Conservation (phyloP, 2,888 invertebrate species). For the Odiellus spinosus region DNA sequence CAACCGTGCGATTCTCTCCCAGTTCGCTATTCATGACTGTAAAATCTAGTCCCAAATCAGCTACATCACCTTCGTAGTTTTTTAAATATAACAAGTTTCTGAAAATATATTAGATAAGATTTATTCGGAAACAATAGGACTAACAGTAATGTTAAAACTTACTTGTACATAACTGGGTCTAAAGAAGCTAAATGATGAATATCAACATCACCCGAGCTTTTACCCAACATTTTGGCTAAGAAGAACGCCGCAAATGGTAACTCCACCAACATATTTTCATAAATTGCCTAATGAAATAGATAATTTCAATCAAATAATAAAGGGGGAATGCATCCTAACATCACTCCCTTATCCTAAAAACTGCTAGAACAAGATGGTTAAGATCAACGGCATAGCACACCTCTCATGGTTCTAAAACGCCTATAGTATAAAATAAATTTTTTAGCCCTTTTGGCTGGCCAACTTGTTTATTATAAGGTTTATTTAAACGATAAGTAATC, state of each 20-base stretch:
- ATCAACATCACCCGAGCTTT: conserved; percentile 49
- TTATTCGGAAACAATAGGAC: background rate
- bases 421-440: too few species aligned
- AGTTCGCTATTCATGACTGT: conserved; percentile 76
- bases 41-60: conserved; percentile 71
- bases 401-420: too few species aligned
- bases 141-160: conserved; percentile 10
- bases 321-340: too few species aligned
- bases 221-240: conserved; percentile 67
- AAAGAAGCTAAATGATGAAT: conserved; percentile 84
- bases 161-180: conserved; percentile 71
- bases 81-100: conserved; percentile 72
- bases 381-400: too few species aligned
- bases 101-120: conserved; percentile 4
- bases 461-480: too few species aligned
- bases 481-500: too few species aligned
- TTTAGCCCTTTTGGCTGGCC: too few species aligned
- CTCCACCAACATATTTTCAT: conserved; percentile 86
- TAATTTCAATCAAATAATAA: too few species aligned
- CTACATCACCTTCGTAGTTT: conserved; percentile 67
- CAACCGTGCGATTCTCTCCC: conserved; percentile 52
- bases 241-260: conserved; percentile 92
- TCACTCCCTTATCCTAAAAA: too few species aligned
- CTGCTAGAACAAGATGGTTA: too few species aligned
- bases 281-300: conserved; percentile 50